These are phyloP conservation scores for Apis cerana DNA, from an alignment of 1,140 invertebrate species.

Conservation along the genomic window DNA sequence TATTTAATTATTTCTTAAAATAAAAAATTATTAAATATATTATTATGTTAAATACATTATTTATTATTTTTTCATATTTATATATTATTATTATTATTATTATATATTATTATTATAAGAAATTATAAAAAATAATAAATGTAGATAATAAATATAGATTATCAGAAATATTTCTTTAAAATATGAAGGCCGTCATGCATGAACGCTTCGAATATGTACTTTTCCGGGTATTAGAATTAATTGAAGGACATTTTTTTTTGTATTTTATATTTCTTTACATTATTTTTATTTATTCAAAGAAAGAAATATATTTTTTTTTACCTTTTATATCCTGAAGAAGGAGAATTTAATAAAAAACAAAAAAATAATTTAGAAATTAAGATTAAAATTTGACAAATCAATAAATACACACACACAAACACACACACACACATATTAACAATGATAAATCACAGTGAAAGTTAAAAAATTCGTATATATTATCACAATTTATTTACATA, in stretches of 20 bases:
- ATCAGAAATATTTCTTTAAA: slow-evolving; percentile 6
- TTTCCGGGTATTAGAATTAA: slow-evolving; percentile 23
- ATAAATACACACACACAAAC: no score
- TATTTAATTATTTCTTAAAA: no score
- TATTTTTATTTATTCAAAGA: background rate
- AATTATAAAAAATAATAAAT: no score
- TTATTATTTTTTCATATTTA: no score
- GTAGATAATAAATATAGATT: no score
- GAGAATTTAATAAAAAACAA: no score
- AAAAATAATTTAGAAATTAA: no score
- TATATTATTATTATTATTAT: no score
- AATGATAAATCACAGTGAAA: background rate
- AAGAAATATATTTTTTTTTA: background rate
- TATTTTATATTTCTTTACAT: background rate
- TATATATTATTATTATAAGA: no score
- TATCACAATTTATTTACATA: background rate
- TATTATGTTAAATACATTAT: no score
- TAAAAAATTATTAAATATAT: no score
- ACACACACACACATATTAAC: background rate
- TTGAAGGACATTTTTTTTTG: slow-evolving; percentile 22
- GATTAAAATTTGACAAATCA: no score
- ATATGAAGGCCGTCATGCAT: slow-evolving; percentile 35
- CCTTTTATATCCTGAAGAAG: accelerated
- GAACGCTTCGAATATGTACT: background rate
- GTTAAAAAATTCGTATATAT: background rate